These are phyloP conservation scores for Dynastes maya DNA, from an alignment of 2,888 invertebrate genomes.

Conservation along the genomic window DNA sequence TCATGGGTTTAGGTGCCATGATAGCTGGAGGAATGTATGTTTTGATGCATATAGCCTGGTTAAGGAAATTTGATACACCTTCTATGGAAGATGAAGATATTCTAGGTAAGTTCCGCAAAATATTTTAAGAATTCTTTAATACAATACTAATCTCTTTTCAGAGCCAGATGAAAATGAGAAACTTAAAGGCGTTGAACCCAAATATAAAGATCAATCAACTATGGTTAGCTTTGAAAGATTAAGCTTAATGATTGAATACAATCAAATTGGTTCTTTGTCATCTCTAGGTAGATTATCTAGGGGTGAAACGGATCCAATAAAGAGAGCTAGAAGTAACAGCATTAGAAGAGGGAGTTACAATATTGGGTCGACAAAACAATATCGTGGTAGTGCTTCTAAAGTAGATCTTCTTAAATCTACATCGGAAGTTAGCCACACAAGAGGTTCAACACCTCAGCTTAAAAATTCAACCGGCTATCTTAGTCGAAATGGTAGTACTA, in stretches of 20 bases:
- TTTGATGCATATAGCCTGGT: constrained; percentile 81
- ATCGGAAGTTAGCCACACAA: constrained; percentile 77
- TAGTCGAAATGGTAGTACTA: constrained; percentile 49
- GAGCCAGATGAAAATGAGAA: constrained; percentile 76
- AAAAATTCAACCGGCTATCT: constrained; percentile 55
- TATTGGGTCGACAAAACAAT: constrained; percentile 71
- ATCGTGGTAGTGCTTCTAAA: constrained; percentile 74
- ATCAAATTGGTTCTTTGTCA: constrained; percentile 83
- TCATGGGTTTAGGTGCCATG: constrained; percentile 84
- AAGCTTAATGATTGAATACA: constrained; percentile 83
- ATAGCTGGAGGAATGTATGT: constrained; percentile 82
- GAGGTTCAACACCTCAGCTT: constrained; percentile 59
- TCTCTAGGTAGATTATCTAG: constrained; percentile 75
- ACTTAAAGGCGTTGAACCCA: constrained; percentile 74
- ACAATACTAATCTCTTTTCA: constrained; percentile 38
- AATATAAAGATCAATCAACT: constrained; percentile 80
- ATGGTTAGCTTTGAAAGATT: constrained; percentile 82
- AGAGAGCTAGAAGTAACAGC: constrained; percentile 68
- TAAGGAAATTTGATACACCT: constrained; percentile 75
- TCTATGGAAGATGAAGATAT: constrained; percentile 70
- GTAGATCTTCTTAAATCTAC: constrained; percentile 81
- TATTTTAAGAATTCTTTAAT: constrained; percentile 48
- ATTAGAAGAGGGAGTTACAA: constrained; percentile 74
- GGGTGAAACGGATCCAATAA: constrained; percentile 56
- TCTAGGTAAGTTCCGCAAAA: constrained; percentile 65